Evolutionary conservation across 2,888 invertebrate genomes (phyloP), one percentile per base, ranked within the genome.

Genomic region (Cryptocephalus primarius): DNA sequence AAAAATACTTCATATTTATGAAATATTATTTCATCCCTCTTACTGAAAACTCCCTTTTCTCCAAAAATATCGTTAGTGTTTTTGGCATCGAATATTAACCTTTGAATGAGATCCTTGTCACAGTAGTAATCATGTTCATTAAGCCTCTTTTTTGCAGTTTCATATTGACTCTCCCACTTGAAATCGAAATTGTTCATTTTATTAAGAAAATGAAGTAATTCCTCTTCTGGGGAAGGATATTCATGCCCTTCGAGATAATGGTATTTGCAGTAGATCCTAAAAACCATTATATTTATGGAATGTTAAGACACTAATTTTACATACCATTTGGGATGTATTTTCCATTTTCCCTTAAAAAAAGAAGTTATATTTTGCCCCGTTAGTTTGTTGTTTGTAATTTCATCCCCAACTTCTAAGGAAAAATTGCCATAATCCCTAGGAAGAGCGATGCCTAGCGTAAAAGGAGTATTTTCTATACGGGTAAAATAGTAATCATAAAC

Each of bases 51-150:
- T 64, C 65, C 67, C 31, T 59, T 56, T 39, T 61, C 61, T 44
- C 64, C 57, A 56, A 75, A 78, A 34, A 73, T 73, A 8, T 70
- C 65, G 51, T 76, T 71, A 0, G 81, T 82, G n/a, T 77, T 77
- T 66, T 85, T 87, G 0, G 92, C 92, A 63, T 93, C 93, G 65
- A 92, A 92, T 8, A 92, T 84, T 32, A 93, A 69, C 50, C 89
- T 76, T 58, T 91, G 84, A 40, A 93, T 82, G 38, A 93, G 71
- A 58, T 92, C 88, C 61, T 83, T 82, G 62, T 91, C 86, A 66
- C 88, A 89, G 55, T 87, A 88, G 63, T 88, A 88, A 55, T 82
- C 85, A 51, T 87, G 79, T 55, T 78, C 78, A 0, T 74, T 75
- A 0, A 83, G 68, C 0, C 76, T 77, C 44, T 78, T 77, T 1